A percentile compares a stretch with the other conserved stretches of the same genome.
These are phyloP conservation scores for Sebastes trivittatus DNA, from an alignment of 2,797 vertebrate species.

Conservation along the genomic window DNA sequence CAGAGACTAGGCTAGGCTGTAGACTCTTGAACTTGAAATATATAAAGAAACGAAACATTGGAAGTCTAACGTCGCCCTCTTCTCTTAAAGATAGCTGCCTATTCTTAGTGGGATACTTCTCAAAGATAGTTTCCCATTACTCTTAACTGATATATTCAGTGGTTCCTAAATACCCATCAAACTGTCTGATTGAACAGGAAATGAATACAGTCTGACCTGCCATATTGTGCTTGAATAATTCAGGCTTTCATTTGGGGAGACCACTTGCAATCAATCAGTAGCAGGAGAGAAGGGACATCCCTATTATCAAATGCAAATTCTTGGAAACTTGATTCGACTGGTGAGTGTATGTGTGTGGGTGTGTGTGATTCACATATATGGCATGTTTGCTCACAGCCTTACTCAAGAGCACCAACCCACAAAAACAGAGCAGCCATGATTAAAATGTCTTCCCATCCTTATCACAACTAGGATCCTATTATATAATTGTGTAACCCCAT, in stretches of 20 bases:
- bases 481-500: slow-evolving; percentile 1
- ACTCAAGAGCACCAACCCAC: not conserved
- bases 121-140: slow-evolving; percentile 38
- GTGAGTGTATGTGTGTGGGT: not conserved
- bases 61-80: not conserved
- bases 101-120: slow-evolving; percentile 28
- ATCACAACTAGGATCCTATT: slow-evolving; percentile 3
- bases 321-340: not conserved
- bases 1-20: not conserved
- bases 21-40: not conserved
- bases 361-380: not conserved
- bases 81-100: slow-evolving; percentile 10
- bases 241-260: slow-evolving; percentile 66
- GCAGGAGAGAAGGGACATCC: slow-evolving; percentile 24
- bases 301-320: slow-evolving; percentile 48
- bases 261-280: slow-evolving; percentile 54
- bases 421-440: not conserved
- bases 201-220: slow-evolving; percentile 57
- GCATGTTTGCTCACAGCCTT: not conserved
- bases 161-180: slow-evolving; percentile 55
- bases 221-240: slow-evolving; percentile 66
- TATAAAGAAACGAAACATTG: not conserved
- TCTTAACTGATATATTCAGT: slow-evolving; percentile 35
- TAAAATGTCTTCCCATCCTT: slow-evolving; percentile 12
- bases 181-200: slow-evolving; percentile 71